phyloP scores from a whole-genome alignment of 2,888 invertebrate species.

The Dryobotodes eremita region DNA sequence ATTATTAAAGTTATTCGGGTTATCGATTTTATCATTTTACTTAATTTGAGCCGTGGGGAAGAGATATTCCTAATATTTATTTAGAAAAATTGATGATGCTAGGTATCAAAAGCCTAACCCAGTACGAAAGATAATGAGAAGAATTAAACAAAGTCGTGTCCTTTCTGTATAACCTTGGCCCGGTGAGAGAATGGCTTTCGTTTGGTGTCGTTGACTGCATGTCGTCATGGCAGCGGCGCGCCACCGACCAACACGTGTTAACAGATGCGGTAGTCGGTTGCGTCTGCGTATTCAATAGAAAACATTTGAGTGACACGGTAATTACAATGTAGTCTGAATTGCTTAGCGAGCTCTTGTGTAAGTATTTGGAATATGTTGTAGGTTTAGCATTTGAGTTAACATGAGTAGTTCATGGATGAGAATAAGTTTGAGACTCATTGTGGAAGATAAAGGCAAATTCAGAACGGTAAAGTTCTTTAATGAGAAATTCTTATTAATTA shows the following conservation, averaged over 20 bases:
- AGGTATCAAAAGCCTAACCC: conserved; percentile 26
- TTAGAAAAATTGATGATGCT: background rate
- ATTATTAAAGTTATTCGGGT: background rate
- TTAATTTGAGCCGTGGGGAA: background rate
- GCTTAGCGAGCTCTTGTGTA: conserved; percentile 26
- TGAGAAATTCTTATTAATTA: background rate
- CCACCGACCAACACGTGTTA: conserved; percentile 34
- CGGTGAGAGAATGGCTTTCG: conserved; percentile 73
- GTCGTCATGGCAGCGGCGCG: conserved; percentile 31
- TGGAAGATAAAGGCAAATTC: conserved; percentile 1
- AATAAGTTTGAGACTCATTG: background rate
- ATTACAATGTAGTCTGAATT: conserved; percentile 50
- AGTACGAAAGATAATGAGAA: conserved; percentile 33
- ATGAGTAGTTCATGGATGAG: background rate
- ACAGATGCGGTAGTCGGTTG: conserved; percentile 55
- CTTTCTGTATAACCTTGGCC: conserved; percentile 78
- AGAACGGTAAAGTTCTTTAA: background rate
- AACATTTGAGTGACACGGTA: conserved; percentile 42
- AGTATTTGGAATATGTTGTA: conserved; percentile 3
- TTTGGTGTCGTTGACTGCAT: conserved; percentile 65
- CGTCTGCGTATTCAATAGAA: conserved; percentile 45
- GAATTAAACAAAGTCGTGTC: conserved; percentile 47
- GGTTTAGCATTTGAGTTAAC: background rate
- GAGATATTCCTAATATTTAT: background rate
- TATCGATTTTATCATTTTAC: background rate